Percentiles rank a stretch among this genome's conserved stretches.
phyloP scores from a whole-genome alignment of 1,140 invertebrate genomes.

The Phortica variegata region DNA sequence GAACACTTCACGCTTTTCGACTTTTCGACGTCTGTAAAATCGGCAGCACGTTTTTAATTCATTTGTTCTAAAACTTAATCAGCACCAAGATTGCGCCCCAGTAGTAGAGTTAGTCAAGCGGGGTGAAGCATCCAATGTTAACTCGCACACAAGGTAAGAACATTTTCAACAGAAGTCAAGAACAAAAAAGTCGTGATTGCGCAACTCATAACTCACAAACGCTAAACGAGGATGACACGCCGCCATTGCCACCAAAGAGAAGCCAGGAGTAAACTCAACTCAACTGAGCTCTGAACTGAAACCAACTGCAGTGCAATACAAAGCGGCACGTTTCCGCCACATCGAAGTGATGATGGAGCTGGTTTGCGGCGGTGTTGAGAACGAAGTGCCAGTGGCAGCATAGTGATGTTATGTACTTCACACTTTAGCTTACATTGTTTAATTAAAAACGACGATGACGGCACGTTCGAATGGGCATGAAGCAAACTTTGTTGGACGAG shows the following conservation, averaged over 20 bases:
- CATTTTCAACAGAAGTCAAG: constrained; percentile 27
- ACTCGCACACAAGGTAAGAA: too few species aligned
- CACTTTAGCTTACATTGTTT: constrained; percentile 43
- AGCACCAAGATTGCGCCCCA: constrained; percentile 23
- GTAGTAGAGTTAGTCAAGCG: too few species aligned
- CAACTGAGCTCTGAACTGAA: too few species aligned
- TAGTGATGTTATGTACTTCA: constrained; percentile 20
- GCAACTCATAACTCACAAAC: constrained; percentile 49
- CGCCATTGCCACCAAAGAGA: too few species aligned
- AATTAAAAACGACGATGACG: constrained; percentile 39
- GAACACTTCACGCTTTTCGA: too few species aligned
- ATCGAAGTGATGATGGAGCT: too few species aligned
- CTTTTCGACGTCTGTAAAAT: too few species aligned
- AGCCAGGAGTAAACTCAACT: too few species aligned
- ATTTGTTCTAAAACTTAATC: constrained; percentile 55
- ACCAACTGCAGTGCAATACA: too few species aligned
- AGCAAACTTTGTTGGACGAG: background rate
- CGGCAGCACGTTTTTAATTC: constrained; percentile 47
- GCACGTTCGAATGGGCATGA: constrained; percentile 31
- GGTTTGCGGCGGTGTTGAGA: background rate
- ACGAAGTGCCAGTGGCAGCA: constrained; percentile 6
- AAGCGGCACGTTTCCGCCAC: too few species aligned
- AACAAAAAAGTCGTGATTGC: constrained; percentile 43
- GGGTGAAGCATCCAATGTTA: too few species aligned
- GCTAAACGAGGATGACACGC: too few species aligned